Base-by-base conservation (phyloP, 2,888 invertebrate species). In the Sinopyrophorus schimmeli region DNA sequence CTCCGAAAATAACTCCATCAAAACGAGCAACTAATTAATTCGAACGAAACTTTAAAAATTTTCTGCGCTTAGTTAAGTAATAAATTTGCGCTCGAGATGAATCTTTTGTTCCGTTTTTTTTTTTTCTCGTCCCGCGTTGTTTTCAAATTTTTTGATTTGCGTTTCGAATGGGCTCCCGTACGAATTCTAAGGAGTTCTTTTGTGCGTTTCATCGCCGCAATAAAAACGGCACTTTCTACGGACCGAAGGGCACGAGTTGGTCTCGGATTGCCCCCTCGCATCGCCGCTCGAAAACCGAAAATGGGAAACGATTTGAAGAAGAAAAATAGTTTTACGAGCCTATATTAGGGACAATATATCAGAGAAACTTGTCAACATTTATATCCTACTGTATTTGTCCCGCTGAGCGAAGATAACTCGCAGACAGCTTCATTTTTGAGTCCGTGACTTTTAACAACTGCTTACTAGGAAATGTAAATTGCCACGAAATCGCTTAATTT, bases 381-480 rank as follows among this genome's bases (percentile, higher is more conserved):
- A 57, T 53, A 39, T 53, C 54, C 57, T 55, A 57, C 57, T 43
- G 57, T 54, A 54, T 55, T 52, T 47, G 21, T 55, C 57, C 41
- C 35, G 54, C 57, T 57, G 57, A 9, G 57, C 26, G 10, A 26
- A n/a, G 17, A n/a, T 5, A 16, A 26, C 5, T n/a, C 11, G 4
- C 3, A 17, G 16, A 38, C 5, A 26, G 16, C 6, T 18, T 24
- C 11, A 14, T 35, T 24, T 35, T 21, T 15, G 24, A 35, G 16
- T 24, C 12, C 21, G 4, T 15, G 24, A 30, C 28, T 30, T 31
- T 11, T 21, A 34, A 27, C 42, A 30, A 34, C 23, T 20, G n/a
- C 28, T 28, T 47, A 44, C 49, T 38, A 28, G 44, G 49, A 39
- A 44, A 44, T 40, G 42, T 50, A 44, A 50, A 50, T 50, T 44